These are phyloP conservation scores for Acronicta aceris DNA, from an alignment of 2,888 invertebrate species.

Conservation along the genomic window DNA sequence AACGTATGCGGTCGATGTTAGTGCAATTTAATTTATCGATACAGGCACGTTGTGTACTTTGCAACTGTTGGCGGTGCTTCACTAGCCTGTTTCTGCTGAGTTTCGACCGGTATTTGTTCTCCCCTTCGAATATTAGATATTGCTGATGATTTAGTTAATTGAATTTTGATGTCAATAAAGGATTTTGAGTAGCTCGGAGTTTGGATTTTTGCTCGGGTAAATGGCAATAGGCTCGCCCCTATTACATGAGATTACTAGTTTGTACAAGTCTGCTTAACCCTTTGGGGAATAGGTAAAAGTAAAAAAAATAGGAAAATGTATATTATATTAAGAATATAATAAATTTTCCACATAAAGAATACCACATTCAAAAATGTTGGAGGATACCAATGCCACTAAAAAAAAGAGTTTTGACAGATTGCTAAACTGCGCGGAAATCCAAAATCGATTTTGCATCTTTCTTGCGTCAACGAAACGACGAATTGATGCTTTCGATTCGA, in stretches of 20 bases:
- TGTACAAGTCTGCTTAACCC: too few relatives aligned
- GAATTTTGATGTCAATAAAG: slow-evolving; percentile 41
- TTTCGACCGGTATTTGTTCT: slow-evolving; percentile 67
- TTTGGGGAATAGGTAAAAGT: too few relatives aligned
- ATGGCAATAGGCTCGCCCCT: too few relatives aligned
- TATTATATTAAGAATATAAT: too few relatives aligned
- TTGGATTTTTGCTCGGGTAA: too few relatives aligned
- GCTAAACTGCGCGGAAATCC: slow-evolving; percentile 32
- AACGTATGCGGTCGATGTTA: slow-evolving; percentile 62
- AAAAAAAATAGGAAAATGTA: too few relatives aligned
- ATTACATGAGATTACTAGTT: too few relatives aligned
- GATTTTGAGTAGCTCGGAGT: slow-evolving; percentile 4
- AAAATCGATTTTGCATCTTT: slow-evolving; percentile 24
- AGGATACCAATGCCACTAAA: too few relatives aligned
- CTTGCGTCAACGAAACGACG: too few relatives aligned
- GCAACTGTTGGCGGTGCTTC: slow-evolving; percentile 41
- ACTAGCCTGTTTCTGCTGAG: slow-evolving; percentile 46
- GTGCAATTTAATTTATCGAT: slow-evolving; percentile 83
- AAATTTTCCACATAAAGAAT: too few relatives aligned
- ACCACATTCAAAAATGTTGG: too few relatives aligned
- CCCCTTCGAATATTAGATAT: slow-evolving; percentile 67
- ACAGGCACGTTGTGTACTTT: slow-evolving; percentile 56
- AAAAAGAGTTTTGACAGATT: slow-evolving; percentile 22
- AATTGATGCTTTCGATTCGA: too few relatives aligned
- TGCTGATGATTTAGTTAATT: slow-evolving; percentile 70